Base-by-base conservation (phyloP, 2,113 vertebrate genomes). In the Petroica traversi region DNA sequence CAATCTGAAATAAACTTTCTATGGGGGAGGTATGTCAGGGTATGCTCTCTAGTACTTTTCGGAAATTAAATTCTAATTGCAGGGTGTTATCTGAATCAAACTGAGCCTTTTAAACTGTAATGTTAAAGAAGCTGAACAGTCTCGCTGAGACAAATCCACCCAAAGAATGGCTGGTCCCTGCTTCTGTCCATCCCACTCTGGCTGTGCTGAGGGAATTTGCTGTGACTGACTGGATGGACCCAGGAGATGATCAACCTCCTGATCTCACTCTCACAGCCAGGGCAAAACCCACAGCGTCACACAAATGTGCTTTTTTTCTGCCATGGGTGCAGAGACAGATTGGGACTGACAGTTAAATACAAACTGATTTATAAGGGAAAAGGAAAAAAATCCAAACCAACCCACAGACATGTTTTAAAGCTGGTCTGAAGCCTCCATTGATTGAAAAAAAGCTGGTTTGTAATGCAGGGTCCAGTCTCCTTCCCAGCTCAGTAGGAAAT, bases 1-100 rank as follows among this genome's bases (percentile, higher is more conserved):
- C 61, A 48, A 83, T 86, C 24, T 89, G 59, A 88, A 83, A 88
- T 77, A 34, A 92, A 86, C 83, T 68, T 96, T 73, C 72, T 85
- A 54, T 34, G 66, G 61, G 75, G 52, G 72, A 78, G 55, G 51
- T 34, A 90, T 15, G 41, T 48, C 87, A 85, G 38, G 41, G 62
- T 71, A n/a, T 18, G 43, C 72, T 68, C 45, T 78, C 54, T 26
- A 34, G 11, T 59, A 74, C 55, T 69, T 34, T 58, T 63, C 17
- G 24, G 34, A 71, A 85, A 91, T 78, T 81, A 93, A 92, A 93
- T 85, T 93, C 86, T 93, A 94, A 93, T 85, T 57, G 79, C 48
- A 57, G 55, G 11, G 6, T 55, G 69, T 79, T 80, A 61, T 25
- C 57, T 6, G 63, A 28, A 40, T 4, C 45, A n/a, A 68, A 61